Conservation (phyloP, 2,888 invertebrate species). For the Drosophila anomalata region DNA sequence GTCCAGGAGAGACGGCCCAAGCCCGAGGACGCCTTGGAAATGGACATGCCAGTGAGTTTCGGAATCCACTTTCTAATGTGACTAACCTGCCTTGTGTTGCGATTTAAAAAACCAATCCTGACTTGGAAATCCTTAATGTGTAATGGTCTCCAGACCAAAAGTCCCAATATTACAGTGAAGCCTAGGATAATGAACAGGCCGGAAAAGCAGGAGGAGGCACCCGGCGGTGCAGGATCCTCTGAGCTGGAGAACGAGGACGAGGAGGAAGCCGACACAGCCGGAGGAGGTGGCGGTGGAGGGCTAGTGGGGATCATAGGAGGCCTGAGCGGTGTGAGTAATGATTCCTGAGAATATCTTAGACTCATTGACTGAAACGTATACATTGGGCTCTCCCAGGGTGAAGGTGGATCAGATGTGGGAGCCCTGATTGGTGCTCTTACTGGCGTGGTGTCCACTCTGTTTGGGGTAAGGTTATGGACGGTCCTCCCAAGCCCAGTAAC, state of each 20-base stretch:
- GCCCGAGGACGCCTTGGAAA: conserved; percentile 47
- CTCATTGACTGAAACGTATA: background rate
- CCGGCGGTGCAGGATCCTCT: conserved; percentile 46
- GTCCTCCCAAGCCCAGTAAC: accelerated
- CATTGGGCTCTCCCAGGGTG: conserved; percentile 74
- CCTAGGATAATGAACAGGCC: conserved; percentile 34
- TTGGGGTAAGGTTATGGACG: conserved; percentile 77
- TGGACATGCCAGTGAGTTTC: conserved; percentile 61
- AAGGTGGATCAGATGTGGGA: conserved; percentile 83
- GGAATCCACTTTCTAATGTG: conserved; percentile 22
- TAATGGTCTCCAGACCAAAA: conserved; percentile 43
- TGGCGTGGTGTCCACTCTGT: conserved; percentile 81
- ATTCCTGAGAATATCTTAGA: background rate
- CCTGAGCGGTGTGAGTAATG: conserved; percentile 82
- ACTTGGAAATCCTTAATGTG: conserved; percentile 22
- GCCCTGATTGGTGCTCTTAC: conserved; percentile 83
- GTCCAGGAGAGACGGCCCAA: conserved; percentile 7
- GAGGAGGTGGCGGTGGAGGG: conserved; percentile 67
- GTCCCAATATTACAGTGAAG: conserved; percentile 29
- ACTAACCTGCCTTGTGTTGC: conserved; percentile 47
- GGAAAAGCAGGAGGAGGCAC: conserved; percentile 55
- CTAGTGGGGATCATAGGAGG: conserved; percentile 82
- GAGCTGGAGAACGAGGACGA: conserved; percentile 49
- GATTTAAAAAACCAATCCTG: conserved; percentile 1
- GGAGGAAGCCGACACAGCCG: conserved; percentile 39